Conservation (phyloP, 2,113 vertebrate species). For the Seriola dumerili region DNA sequence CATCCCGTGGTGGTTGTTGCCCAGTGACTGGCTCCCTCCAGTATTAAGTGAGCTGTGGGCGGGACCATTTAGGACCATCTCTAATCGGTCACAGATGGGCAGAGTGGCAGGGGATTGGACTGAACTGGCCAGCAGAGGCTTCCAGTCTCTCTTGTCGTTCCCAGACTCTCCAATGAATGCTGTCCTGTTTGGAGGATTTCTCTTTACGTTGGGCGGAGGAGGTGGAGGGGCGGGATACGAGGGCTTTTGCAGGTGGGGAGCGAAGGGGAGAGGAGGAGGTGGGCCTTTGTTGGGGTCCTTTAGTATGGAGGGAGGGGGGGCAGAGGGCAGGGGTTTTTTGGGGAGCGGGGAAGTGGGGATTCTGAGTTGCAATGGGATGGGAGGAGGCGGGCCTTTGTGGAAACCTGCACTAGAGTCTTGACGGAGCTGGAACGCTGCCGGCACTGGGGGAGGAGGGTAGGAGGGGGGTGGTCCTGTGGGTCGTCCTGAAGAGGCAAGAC, state of each 20-base stretch:
- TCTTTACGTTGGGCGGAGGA: conserved; percentile 46
- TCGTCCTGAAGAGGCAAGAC: conserved; percentile 63
- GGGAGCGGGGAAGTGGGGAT: conserved; percentile 63
- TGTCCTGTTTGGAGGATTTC: neutral
- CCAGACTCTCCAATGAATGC: neutral
- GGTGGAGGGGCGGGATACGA: neutral
- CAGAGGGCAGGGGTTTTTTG: conserved; percentile 67
- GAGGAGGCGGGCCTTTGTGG: conserved; percentile 74
- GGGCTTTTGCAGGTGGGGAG: conserved; percentile 53
- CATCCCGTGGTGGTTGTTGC: conserved; percentile 4
- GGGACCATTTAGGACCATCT: conserved; percentile 50
- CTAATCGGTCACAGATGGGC: conserved; percentile 76
- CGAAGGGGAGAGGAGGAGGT: conserved; percentile 60
- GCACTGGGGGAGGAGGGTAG: conserved; percentile 93
- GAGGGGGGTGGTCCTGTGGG: conserved; percentile 85
- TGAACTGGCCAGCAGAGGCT: neutral
- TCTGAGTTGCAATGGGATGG: conserved; percentile 75
- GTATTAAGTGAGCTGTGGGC: neutral
- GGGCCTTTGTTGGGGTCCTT: conserved; percentile 64
- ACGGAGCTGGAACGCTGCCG: conserved; percentile 55
- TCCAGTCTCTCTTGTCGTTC: conserved; percentile 48
- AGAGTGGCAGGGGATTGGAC: conserved; percentile 57
- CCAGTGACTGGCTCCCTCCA: conserved; percentile 36
- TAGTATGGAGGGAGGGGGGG: conserved; percentile 13
- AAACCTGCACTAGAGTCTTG: conserved; percentile 44